Base-by-base conservation (phyloP, 1,140 invertebrate genomes). In the Drosophila orena region DNA sequence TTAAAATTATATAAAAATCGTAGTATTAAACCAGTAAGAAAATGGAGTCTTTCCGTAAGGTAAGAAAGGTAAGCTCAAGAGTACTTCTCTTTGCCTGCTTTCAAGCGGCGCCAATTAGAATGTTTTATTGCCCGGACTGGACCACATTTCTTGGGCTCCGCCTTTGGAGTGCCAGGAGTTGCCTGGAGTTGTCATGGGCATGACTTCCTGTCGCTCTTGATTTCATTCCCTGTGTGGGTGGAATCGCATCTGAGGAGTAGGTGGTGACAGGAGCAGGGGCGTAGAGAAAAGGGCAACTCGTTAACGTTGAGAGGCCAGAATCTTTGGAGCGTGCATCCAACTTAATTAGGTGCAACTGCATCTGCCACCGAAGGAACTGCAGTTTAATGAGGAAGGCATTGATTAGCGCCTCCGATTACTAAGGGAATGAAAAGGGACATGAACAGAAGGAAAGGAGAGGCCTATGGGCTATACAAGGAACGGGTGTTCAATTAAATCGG, bases 201-300 rank as follows among this genome's bases (percentile, higher is more conserved):
- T 81, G 78, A 81, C 77, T 79, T 79, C 71, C 77, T 75, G 77
- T 61, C 58, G 77, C 77, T 80, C 78, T 80, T 79, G 77, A 79
- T 80, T 79, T 70, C 74, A 74, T 64, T 78, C 44, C 37, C n/a
- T 40, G 64, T 61, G 71, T 80, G 53, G 78, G 71, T 24, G 40
- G 38, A 15, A 6, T 20, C 20, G 62, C 34, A 20, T 53, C 52
- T 34, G 40, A 38, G 11, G 14, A 54, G 58, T 27, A 15, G 46
- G 40, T 14, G 49, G 10, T 52, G 27, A 20, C 15, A 35, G 15
- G 15, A 11, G 3, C 24, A 2, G 14, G 46, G 47, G 24, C 8
- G 7, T n/a, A n/a, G 24, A 10, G 24, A 49, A 42, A 24, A 42
- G 17, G 38, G 58, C 46, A 15, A 24, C 60, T 68, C 64, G 60